Evolutionary conservation across 2,113 vertebrate species (phyloP), one percentile per base, ranked within the genome.

Genomic region (Arvicanthis niloticus): DNA sequence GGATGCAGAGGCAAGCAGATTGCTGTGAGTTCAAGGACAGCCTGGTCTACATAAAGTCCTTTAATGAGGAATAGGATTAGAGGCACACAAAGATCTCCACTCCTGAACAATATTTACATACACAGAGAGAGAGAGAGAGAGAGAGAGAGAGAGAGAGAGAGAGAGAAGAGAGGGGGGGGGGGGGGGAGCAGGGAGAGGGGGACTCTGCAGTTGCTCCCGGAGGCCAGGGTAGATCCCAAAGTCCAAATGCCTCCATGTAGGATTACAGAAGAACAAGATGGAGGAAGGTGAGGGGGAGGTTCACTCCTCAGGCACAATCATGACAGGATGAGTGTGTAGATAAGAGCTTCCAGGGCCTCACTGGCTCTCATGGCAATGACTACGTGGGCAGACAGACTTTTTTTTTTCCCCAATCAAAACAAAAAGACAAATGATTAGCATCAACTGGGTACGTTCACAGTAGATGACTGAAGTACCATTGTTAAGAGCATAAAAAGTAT

Each of bases 401-500:
- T 85, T 65, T 80, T 65, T 48, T 85, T 48, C 48, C n/a, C 70
- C 21, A 84, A 53, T 15, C 82, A 84, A 94, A 95, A 22, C 90
- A 96, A 85, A 96, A 95, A 42, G 34, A 93, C 94, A 84, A 76
- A 94, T 97, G 96, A 82, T 98, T 98, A 98, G 24, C 12, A 91
- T 80, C 98, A 97, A 80, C 95, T 95, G 97, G 96, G 77, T 73
- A 73, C 73, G 67, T 90, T 97, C 91, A 92, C 37, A 45, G 86
- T 93, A 1, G 22, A 91, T 97, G 95, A 94, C 96, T 98, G 97
- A 94, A 76, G 48, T 86, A 80, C 81, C 95, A 92, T 97, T 98
- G 97, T 98, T 91, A 53, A 17, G 80, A 89, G 89, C 96, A 95
- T 77, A 21, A 98, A 97, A 91, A 97, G 98, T 98, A 97, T 95